These are phyloP conservation scores for Ceratina calcarata DNA, from an alignment of 1,140 invertebrate genomes.

Conservation along the genomic window DNA sequence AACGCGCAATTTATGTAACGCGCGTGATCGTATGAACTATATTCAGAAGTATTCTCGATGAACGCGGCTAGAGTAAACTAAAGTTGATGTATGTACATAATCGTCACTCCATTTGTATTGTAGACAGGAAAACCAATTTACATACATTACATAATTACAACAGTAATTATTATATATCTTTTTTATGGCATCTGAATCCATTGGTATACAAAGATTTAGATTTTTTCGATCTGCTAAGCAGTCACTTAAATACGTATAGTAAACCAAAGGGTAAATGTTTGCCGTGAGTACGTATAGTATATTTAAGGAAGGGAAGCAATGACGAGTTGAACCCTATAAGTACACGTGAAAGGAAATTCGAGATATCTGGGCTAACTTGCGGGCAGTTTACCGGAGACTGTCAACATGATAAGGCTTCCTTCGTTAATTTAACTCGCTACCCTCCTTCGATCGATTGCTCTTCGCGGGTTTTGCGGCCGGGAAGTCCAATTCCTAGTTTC, in stretches of 20 bases:
- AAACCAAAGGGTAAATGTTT: no score
- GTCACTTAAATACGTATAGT: no score
- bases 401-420: constrained; percentile 49
- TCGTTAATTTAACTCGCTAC: constrained; percentile 57
- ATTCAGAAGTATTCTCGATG: not conserved
- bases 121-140: no score
- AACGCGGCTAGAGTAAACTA: not conserved
- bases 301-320: not conserved
- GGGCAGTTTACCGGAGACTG: constrained; percentile 45
- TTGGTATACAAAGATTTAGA: no score
- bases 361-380: constrained; percentile 28
- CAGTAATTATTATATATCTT: no score
- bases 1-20: constrained; percentile 3
- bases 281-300: no score
- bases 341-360: constrained; percentile 18
- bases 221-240: no score
- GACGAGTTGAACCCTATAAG: constrained; percentile 14
- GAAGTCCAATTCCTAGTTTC: not conserved
- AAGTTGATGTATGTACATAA: no score
- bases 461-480: not conserved
- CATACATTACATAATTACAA: no score
- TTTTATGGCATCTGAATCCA: no score
- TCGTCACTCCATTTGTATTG: no score
- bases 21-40: not conserved
- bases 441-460: constrained; percentile 43